Base-by-base conservation (phyloP, 2,113 vertebrate species). In the Tachysurus vachellii region DNA sequence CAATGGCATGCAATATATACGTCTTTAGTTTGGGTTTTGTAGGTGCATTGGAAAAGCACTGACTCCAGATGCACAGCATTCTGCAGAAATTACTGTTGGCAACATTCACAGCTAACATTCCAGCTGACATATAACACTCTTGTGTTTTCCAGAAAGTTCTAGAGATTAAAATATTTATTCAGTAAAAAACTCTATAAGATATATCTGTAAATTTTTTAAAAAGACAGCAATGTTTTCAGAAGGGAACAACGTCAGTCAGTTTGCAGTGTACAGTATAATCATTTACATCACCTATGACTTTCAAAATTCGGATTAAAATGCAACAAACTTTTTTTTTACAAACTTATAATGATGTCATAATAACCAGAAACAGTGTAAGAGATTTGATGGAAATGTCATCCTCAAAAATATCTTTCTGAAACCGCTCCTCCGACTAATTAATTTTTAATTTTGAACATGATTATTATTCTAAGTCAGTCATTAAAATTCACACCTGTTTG, bases 341-440 rank as follows among this genome's bases (percentile, higher is more conserved):
- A 71, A 19, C 31, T 19, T 44, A 14, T 13, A 76, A 44, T 64
- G 36, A 14, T 70, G 89, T 91, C 86, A 88, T 23, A 2, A 47
- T 73, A 44, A 73, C 11, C 8, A 1, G 3, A 5, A 3, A 26
- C 71, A 47, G 21, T 23, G 36, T 23, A 47, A 75, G 3, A 47
- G 19, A 47, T 10, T 23, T 23, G 23, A 47, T 70, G 13, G 31
- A 50, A 75, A 75, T 75, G 12, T 68, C 4, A 36, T 70, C 21
- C 31, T 23, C 66, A 19, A 17, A 68, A 16, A 31, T 36, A 70
- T 17, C 36, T 36, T 19, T 17, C 14, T 36, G 5, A 44, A 44
- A 73, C 17, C 21, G 9, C 42, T 73, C 11, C 47, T 50, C 44
- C 13, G 73, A 50, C 42, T 76, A 17, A 73, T 44, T 50, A 23